Conservation (phyloP, 2,113 vertebrate species). For the Tonatia bakeri region DNA sequence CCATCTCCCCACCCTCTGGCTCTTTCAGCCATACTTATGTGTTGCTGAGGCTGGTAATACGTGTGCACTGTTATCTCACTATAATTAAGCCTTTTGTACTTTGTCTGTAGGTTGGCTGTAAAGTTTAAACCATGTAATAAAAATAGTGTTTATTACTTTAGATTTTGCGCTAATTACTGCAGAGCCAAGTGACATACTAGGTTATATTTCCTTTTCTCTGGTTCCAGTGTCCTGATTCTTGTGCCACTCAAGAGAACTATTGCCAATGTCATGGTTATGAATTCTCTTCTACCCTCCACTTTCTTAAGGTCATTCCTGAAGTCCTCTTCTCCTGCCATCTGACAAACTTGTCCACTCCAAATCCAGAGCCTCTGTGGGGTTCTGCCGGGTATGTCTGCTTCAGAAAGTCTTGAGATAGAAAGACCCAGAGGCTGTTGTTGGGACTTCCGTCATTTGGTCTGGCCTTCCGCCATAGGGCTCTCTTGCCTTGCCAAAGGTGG, state of each 20-base stretch:
- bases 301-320: neutral
- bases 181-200: neutral
- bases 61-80: neutral
- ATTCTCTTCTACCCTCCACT: neutral
- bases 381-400: neutral
- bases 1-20: too few relatives aligned
- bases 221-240: neutral
- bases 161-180: neutral
- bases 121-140: neutral
- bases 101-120: neutral
- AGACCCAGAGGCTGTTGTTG: neutral
- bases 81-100: neutral
- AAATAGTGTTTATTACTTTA: neutral
- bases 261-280: neutral
- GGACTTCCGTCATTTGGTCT: neutral
- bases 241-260: neutral
- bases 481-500: neutral
- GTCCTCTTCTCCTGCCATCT: neutral
- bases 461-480: too few relatives aligned
- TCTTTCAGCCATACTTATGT: neutral
- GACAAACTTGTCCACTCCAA: neutral
- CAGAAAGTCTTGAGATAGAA: neutral
- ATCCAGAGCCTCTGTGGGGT: neutral
- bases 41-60: neutral
- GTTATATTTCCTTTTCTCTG: neutral